These are phyloP conservation scores for Prenolepis imparis DNA, from an alignment of 2,888 invertebrate genomes.

Conservation along the genomic window DNA sequence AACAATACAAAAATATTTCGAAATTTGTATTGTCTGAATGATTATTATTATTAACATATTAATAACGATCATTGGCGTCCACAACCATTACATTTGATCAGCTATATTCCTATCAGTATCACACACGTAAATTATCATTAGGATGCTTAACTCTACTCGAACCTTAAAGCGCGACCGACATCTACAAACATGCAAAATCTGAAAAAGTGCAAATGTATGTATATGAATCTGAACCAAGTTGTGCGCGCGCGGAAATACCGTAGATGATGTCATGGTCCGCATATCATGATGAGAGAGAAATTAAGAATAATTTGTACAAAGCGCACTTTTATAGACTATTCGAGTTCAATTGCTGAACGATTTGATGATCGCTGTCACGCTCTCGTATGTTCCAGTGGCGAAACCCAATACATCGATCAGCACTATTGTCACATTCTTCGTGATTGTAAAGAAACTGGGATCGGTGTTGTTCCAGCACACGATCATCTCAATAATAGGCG, in stretches of 20 bases:
- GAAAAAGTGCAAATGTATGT: background rate
- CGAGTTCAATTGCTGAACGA: constrained; percentile 85
- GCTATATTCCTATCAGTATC: constrained; percentile 39
- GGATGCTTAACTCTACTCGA: constrained; percentile 5
- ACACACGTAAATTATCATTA: constrained; percentile 46
- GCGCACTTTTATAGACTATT: background rate
- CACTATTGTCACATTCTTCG: constrained; percentile 90
- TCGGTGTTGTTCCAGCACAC: constrained; percentile 89
- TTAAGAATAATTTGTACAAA: constrained; percentile 64
- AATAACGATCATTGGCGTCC: constrained; percentile 13
- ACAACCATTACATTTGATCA: constrained; percentile 28
- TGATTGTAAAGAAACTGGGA: constrained; percentile 84
- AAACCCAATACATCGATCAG: constrained; percentile 91
- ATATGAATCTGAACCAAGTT: background rate
- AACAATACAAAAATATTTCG: background rate
- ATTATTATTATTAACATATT: constrained; percentile 2
- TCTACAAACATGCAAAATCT: constrained; percentile 29
- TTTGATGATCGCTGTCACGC: constrained; percentile 89
- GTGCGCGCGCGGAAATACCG: background rate
- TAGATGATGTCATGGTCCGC: constrained; percentile 69
- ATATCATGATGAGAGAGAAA: constrained; percentile 44
- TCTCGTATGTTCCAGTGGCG: constrained; percentile 92
- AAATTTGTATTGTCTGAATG: background rate
- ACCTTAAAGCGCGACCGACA: background rate
- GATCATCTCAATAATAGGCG: constrained; percentile 94